Evolutionary conservation across 2,888 invertebrate species (phyloP).

Genomic region (Nymphalis polychloros): DNA sequence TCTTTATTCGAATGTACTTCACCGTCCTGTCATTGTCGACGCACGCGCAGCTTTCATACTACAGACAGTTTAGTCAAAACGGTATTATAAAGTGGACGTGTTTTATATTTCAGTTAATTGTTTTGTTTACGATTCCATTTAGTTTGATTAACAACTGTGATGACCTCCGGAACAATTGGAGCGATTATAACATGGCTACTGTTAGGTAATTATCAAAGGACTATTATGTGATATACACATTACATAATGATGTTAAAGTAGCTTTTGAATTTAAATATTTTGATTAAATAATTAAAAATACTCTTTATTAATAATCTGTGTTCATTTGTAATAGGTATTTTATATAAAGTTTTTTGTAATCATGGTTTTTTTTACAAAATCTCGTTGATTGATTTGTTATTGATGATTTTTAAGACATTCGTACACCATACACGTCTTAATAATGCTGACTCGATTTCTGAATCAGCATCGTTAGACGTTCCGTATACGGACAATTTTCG

Average conservation of each 20-base stretch:
- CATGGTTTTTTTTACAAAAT: too few species aligned
- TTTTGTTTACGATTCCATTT: conserved; percentile 38
- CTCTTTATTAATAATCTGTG: too few species aligned
- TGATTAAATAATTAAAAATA: too few species aligned
- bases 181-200: conserved; percentile 13
- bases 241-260: too few species aligned
- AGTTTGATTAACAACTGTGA: conserved; percentile 42
- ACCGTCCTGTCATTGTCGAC: conserved; percentile 34
- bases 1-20: conserved; percentile 31
- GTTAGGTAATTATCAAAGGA: conserved; percentile 13
- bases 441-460: too few species aligned
- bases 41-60: conserved; percentile 41
- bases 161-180: conserved; percentile 21
- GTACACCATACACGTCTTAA: too few species aligned
- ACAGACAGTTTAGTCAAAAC: conserved; percentile 43
- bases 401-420: too few species aligned
- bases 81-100: conserved; percentile 42
- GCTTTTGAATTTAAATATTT: not conserved
- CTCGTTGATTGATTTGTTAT: too few species aligned
- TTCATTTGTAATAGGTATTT: too few species aligned
- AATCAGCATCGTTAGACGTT: too few species aligned
- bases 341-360: too few species aligned
- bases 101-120: conserved; percentile 35
- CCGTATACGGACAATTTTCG: too few species aligned
- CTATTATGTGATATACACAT: not conserved